phyloP scores from a whole-genome alignment of 2,888 invertebrate genomes.

The Oegoconia quadripuncta region DNA sequence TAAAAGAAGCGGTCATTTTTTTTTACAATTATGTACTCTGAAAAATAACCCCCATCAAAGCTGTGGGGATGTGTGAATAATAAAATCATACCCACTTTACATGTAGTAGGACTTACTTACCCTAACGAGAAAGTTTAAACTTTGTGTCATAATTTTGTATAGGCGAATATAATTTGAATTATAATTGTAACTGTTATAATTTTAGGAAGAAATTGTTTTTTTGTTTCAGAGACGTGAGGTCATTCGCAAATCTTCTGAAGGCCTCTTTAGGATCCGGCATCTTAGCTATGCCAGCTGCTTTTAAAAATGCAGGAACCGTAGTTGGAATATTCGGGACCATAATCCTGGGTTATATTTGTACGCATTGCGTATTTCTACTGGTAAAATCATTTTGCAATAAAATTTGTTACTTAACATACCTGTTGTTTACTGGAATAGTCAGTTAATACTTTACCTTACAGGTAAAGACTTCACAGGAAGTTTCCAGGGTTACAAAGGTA shows the following conservation, averaged over 20 bases:
- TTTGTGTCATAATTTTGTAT: too few species aligned
- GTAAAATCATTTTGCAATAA: slow-evolving; percentile 82
- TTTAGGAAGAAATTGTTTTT: too few species aligned
- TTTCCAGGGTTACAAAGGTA: slow-evolving; percentile 67
- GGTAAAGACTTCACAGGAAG: slow-evolving; percentile 75
- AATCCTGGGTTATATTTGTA: slow-evolving; percentile 91
- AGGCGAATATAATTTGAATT: too few species aligned
- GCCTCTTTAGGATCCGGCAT: slow-evolving; percentile 96
- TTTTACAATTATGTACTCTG: too few species aligned
- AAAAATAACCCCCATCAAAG: too few species aligned
- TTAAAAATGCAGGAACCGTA: slow-evolving; percentile 90
- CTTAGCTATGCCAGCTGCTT: slow-evolving; percentile 93
- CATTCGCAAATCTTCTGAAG: slow-evolving; percentile 94
- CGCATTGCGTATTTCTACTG: slow-evolving; percentile 95
- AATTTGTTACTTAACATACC: too few species aligned
- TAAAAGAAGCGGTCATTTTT: too few species aligned
- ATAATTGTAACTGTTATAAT: too few species aligned
- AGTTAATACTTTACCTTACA: slow-evolving; percentile 29
- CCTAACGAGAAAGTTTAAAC: too few species aligned
- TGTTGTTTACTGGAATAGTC: not conserved
- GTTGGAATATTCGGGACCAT: slow-evolving; percentile 89
- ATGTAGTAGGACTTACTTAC: too few species aligned
- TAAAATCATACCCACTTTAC: not conserved
- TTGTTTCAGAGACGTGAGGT: slow-evolving; percentile 85
- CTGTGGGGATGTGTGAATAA: too few species aligned